Percentiles rank a stretch among this genome's conserved stretches.
These are phyloP conservation scores for Lagopus muta DNA, from an alignment of 2,113 vertebrate genomes.

Conservation along the genomic window DNA sequence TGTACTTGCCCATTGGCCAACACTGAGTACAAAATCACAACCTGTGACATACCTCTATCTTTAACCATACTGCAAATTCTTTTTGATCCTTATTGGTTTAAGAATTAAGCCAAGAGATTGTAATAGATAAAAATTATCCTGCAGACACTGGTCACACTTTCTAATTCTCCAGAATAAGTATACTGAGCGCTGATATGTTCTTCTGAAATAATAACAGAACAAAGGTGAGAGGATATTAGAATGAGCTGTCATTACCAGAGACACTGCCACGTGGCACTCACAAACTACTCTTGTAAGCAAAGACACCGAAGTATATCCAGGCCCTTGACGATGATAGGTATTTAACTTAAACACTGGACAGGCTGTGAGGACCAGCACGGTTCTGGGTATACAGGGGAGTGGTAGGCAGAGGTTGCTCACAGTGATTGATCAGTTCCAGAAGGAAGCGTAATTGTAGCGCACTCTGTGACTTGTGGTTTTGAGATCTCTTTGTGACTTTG, in stretches of 20 bases:
- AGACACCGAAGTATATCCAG: background rate
- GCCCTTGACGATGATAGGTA: background rate
- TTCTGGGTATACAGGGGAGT: background rate
- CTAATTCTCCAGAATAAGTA: background rate
- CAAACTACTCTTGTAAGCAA: background rate
- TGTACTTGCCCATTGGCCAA: background rate
- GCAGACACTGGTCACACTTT: background rate
- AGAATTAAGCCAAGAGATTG: background rate
- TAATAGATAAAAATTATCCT: background rate
- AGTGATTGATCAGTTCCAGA: background rate
- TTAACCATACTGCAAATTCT: background rate
- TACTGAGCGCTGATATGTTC: background rate
- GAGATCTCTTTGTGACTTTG: background rate
- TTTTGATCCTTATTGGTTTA: background rate
- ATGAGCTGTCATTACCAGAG: background rate
- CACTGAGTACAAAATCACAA: background rate
- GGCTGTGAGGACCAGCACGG: background rate
- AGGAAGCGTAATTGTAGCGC: background rate
- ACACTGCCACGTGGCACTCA: background rate
- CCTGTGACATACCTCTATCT: accelerated
- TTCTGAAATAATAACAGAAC: background rate
- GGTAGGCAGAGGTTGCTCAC: background rate
- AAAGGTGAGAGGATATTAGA: background rate
- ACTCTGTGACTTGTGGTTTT: background rate
- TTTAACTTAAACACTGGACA: background rate